Percentiles rank a stretch among this genome's conserved stretches.
phyloP scores from a whole-genome alignment of 2,888 invertebrate genomes.

The Blera fallax region DNA sequence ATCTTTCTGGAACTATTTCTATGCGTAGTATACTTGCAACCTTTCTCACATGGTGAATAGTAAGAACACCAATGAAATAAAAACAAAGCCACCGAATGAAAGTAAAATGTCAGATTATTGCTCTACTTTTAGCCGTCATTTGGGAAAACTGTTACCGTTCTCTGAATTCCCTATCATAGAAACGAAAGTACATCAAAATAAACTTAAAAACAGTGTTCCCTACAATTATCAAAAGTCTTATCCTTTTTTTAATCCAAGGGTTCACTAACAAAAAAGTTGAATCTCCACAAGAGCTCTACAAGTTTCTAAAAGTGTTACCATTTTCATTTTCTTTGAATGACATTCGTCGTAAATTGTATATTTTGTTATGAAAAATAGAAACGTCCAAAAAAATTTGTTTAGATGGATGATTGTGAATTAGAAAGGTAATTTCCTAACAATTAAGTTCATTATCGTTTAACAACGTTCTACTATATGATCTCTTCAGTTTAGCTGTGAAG shows the following conservation, averaged over 20 bases:
- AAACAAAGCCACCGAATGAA: background rate
- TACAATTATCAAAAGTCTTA: too few species aligned
- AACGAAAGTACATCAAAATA: background rate
- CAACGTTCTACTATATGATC: too few species aligned
- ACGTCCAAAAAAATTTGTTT: background rate
- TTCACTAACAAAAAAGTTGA: too few species aligned
- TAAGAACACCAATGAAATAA: background rate
- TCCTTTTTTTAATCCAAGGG: too few species aligned
- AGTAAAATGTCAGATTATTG: background rate
- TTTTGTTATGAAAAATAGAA: background rate
- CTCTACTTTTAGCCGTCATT: background rate
- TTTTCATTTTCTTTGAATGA: background rate
- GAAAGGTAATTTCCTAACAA: conserved; percentile 24
- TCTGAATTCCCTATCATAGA: background rate
- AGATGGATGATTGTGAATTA: conserved; percentile 17
- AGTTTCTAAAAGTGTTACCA: background rate
- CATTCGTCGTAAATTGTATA: background rate
- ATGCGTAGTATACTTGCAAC: background rate
- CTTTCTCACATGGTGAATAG: background rate
- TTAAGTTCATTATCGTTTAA: background rate
- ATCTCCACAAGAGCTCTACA: too few species aligned
- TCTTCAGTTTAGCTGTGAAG: conserved; percentile 54
- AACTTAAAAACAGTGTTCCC: too few species aligned
- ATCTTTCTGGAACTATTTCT: background rate
- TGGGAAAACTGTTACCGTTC: background rate